Conservation (phyloP, 2,797 vertebrate genomes). For the Hoplostethus mediterraneus region DNA sequence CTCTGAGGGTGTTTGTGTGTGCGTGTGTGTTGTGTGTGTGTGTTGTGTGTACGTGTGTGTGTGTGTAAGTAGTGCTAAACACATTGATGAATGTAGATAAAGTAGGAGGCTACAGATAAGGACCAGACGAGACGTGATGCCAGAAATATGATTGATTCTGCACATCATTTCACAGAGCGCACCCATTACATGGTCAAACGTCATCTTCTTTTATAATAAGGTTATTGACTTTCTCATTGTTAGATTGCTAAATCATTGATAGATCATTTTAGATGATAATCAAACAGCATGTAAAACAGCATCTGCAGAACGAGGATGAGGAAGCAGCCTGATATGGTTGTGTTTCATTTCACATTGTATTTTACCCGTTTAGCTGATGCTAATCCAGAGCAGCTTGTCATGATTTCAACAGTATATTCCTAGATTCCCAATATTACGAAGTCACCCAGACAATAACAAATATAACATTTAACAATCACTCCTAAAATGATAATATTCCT, state of each 20-base stretch:
- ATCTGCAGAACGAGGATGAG: not conserved
- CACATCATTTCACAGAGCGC: not conserved
- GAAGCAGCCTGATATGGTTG: not conserved
- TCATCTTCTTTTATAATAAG: not conserved
- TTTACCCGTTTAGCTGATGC: not conserved
- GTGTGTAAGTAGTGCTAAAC: not conserved
- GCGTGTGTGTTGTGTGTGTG: not conserved
- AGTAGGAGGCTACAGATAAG: not conserved
- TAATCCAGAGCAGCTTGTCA: too few species aligned
- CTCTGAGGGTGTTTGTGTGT: not conserved
- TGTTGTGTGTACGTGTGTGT: not conserved
- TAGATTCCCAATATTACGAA: too few species aligned
- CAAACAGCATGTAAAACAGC: not conserved
- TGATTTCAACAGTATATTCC: too few species aligned
- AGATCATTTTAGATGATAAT: not conserved
- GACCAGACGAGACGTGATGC: not conserved
- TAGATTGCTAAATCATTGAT: not conserved
- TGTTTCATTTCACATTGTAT: not conserved
- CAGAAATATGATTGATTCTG: conserved; percentile 9
- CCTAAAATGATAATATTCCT: too few species aligned
- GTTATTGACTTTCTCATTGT: conserved; percentile 7
- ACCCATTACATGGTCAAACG: not conserved
- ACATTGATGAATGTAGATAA: conserved; percentile 3
- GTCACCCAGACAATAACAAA: too few species aligned
- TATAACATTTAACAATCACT: too few species aligned